Percentiles rank a stretch among this genome's conserved stretches.
Conservation (phyloP, 2,888 invertebrate species). For the Diaperis boleti region DNA sequence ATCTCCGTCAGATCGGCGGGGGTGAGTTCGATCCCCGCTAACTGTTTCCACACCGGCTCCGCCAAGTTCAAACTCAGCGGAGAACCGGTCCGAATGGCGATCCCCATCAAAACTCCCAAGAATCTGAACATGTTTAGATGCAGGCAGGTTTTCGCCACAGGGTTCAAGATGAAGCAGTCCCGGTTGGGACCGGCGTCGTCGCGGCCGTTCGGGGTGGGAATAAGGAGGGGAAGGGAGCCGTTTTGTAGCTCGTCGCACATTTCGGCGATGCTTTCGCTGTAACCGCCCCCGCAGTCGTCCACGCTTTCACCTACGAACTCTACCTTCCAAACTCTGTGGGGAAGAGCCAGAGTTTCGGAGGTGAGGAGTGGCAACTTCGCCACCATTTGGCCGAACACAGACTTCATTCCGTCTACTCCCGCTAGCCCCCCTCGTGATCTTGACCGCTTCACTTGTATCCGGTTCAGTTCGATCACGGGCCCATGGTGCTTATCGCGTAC, state of each 20-base stretch:
- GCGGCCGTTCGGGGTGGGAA: conserved; percentile 93
- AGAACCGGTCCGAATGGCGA: conserved; percentile 93
- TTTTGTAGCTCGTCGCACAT: conserved; percentile 98
- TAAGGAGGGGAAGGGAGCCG: conserved; percentile 89
- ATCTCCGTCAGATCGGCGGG: conserved; percentile 94
- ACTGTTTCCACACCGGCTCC: conserved; percentile 95
- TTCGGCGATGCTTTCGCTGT: conserved; percentile 97
- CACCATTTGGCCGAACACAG: conserved; percentile 97
- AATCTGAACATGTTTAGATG: conserved; percentile 88
- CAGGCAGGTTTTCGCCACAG: conserved; percentile 81
- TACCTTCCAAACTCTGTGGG: conserved; percentile 97
- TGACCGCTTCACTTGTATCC: conserved; percentile 82
- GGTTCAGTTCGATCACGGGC: conserved; percentile 93
- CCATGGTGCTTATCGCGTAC: conserved; percentile 95
- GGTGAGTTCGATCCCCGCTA: conserved; percentile 88
- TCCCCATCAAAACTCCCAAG: conserved; percentile 91
- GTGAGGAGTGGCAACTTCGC: conserved; percentile 86
- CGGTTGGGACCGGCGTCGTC: conserved; percentile 95
- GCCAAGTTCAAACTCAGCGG: conserved; percentile 93
- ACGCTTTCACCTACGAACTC: conserved; percentile 98
- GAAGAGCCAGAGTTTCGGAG: conserved; percentile 89
- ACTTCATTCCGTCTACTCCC: conserved; percentile 91
- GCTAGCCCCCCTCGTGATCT: conserved; percentile 80
- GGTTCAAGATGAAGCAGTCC: conserved; percentile 93
- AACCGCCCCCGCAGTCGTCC: conserved; percentile 97